Conservation (phyloP, 1,140 invertebrate species). For the Zophobas morio region DNA sequence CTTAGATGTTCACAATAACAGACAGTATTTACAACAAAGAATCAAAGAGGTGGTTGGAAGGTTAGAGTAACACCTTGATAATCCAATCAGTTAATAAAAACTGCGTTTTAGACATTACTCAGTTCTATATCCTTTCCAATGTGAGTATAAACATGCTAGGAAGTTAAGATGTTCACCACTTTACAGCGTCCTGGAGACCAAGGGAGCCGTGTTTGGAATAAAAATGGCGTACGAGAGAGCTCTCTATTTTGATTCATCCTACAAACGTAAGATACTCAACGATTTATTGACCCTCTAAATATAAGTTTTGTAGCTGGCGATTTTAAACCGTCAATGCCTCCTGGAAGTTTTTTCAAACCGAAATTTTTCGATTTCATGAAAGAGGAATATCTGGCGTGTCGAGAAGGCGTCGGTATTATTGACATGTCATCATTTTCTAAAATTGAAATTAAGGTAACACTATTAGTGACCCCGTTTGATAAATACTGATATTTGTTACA, state of each 20-base stretch:
- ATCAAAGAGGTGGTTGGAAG: slow-evolving; percentile 82
- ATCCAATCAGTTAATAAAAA: neutral
- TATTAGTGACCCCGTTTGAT: slow-evolving; percentile 27
- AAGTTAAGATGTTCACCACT: slow-evolving; percentile 85
- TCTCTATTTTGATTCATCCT: slow-evolving; percentile 74
- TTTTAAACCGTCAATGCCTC: slow-evolving; percentile 70
- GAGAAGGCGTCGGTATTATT: slow-evolving; percentile 84
- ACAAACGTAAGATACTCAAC: slow-evolving; percentile 64
- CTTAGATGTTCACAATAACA: slow-evolving; percentile 86
- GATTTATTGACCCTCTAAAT: slow-evolving; percentile 23
- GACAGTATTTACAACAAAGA: slow-evolving; percentile 81
- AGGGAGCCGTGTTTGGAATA: slow-evolving; percentile 85
- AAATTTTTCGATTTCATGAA: slow-evolving; percentile 83
- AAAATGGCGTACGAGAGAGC: slow-evolving; percentile 91
- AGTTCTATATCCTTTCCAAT: slow-evolving; percentile 77
- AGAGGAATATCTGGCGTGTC: slow-evolving; percentile 84
- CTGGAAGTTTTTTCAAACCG: slow-evolving; percentile 80
- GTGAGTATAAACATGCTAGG: slow-evolving; percentile 78
- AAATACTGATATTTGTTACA: slow-evolving; percentile 58
- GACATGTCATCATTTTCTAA: slow-evolving; percentile 92
- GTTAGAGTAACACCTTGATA: slow-evolving; percentile 54
- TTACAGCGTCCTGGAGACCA: slow-evolving; percentile 81
- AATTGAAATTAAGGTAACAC: slow-evolving; percentile 80
- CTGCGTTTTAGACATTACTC: slow-evolving; percentile 70
- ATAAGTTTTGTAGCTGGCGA: slow-evolving; percentile 64